Evolutionary conservation across 2,797 vertebrate species (phyloP), one percentile per base, ranked within the genome.

Genomic region (Melopsittacus undulatus): DNA sequence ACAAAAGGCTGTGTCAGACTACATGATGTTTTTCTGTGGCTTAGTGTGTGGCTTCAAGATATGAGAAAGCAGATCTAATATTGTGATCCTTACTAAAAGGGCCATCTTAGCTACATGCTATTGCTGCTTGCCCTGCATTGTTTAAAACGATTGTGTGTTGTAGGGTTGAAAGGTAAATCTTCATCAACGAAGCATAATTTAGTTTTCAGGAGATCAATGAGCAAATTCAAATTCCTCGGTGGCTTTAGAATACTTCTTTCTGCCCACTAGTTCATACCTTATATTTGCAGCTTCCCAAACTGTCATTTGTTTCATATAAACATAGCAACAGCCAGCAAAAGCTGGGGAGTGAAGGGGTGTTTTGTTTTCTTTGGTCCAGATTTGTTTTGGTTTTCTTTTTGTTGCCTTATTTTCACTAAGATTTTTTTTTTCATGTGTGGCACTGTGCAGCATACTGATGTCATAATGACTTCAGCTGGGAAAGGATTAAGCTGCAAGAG

Each of bases 281-380:
- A 5, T 68, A 34, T 18, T 49, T 56, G 34, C 7, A n/a, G 29
- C 5, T 49, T 87, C 49, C 29, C 49, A 62, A 82, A 8, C 7
- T 73, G 5, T 34, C 12, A 5, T 34, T 3, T n/a, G 22, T 34
- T 87, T 89, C 16, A 42, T 46, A n/a, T 27, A 72, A 76, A 26
- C 5, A 17, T 52, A 49, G 23, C 13, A 72, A 52, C 4, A 51
- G 34, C 18, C 19, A 54, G 30, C 7, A 54, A 82, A 82, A 36
- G 7, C n/a, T 42, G 36, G 5, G 5, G 7, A 1, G 13, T 19
- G 12, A 7, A 34, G 5, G 4, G 1, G 1, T 24, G 10, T 36
- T 78, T 75, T 57, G 8, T 45, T 61, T 88, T 1, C 14, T 67
- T 91, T 82, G n/a, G 17, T 62, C 22, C 34, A 17, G 11, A 26